These are phyloP conservation scores for Antheraea pernyi DNA, from an alignment of 1,140 invertebrate species.

Conservation along the genomic window DNA sequence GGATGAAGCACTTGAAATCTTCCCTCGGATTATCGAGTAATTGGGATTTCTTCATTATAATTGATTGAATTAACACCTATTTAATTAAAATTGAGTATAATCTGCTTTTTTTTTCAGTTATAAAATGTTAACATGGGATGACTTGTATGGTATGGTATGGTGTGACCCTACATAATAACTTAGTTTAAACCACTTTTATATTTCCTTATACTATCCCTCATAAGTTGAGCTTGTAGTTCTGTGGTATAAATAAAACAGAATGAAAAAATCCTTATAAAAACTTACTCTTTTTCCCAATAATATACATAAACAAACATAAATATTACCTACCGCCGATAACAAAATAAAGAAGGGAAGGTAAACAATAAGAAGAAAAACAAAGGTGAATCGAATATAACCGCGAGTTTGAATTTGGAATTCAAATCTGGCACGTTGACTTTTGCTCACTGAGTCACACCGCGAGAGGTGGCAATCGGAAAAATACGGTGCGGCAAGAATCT, in stretches of 20 bases:
- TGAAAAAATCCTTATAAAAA: not conserved
- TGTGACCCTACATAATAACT: no score
- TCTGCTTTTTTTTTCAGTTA: no score
- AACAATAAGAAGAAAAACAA: conserved; percentile 76
- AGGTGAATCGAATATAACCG: conserved; percentile 68
- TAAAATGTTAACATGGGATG: no score
- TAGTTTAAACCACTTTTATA: no score
- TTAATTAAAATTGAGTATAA: no score
- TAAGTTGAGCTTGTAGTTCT: no score
- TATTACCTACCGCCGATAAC: conserved; percentile 38
- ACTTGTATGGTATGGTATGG: no score
- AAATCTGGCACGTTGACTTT: conserved; percentile 75
- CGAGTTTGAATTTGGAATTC: conserved; percentile 76
- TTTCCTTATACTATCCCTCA: no score
- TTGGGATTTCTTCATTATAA: not conserved
- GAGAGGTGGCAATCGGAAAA: conserved; percentile 19
- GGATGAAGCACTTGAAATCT: conserved; percentile 14
- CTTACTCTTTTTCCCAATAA: not conserved
- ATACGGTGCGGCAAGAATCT: conserved; percentile 7
- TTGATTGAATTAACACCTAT: not conserved
- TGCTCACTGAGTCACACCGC: conserved; percentile 16
- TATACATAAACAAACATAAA: conserved; percentile 1
- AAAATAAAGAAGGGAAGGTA: conserved; percentile 71
- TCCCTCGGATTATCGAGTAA: conserved; percentile 5
- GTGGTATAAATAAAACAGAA: no score